Conservation (phyloP, 2,113 vertebrate genomes). For the Ranitomeya imitator region DNA sequence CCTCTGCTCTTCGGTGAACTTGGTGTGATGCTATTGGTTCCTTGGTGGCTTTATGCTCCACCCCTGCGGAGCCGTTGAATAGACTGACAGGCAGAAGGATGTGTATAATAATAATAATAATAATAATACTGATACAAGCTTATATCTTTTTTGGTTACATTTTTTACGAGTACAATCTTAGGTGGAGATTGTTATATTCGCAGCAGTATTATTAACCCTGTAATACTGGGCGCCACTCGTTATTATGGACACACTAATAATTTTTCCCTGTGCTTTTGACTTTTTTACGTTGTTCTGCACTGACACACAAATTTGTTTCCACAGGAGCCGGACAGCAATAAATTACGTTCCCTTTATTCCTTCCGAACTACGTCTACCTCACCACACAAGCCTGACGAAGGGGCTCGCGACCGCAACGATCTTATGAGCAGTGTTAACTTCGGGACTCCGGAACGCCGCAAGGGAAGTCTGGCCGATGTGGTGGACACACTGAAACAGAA, state of each 20-base stretch:
- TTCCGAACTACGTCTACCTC: conserved; percentile 99
- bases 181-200: too few relatives aligned
- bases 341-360: conserved; percentile 98
- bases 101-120: neutral
- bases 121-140: too few relatives aligned
- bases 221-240: too few relatives aligned
- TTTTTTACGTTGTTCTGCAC: neutral
- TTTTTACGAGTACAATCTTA: too few relatives aligned
- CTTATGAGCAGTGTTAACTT: conserved; percentile 93
- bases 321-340: conserved; percentile 98
- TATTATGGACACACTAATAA: too few relatives aligned
- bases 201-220: too few relatives aligned
- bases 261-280: neutral
- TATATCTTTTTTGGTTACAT: too few relatives aligned
- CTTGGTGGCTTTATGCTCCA: neutral
- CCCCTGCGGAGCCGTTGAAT: neutral
- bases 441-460: conserved; percentile 96
- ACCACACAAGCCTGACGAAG: conserved; percentile 97
- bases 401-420: conserved; percentile 92
- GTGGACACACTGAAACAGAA: conserved; percentile 99
- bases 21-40: neutral
- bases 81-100: neutral
- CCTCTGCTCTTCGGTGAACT: too few relatives aligned
- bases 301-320: conserved; percentile 66
- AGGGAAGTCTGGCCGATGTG: conserved; percentile 98